phyloP scores from a whole-genome alignment of 2,113 vertebrate genomes.

The Athene noctua region DNA sequence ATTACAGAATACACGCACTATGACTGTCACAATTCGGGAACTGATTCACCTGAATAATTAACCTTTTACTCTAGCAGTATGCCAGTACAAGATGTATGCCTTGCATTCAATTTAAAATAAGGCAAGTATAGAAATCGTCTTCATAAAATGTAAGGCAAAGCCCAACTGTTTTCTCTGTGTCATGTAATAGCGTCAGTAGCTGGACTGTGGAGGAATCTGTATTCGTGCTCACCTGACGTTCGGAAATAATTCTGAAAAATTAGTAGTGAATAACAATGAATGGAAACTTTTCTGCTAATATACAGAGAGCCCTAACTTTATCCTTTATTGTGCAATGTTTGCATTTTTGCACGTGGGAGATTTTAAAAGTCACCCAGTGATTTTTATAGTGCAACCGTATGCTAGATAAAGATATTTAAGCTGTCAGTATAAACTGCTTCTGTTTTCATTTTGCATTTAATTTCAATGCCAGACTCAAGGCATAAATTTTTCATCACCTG shows the following conservation, averaged over 20 bases:
- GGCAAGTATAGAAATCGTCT: conserved; percentile 30
- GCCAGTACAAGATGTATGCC: conserved; percentile 26
- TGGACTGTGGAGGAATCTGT: conserved; percentile 16
- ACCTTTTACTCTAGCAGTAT: conserved; percentile 49
- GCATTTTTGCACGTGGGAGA: conserved; percentile 75
- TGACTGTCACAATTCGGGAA: conserved; percentile 49
- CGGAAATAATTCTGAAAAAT: conserved; percentile 38
- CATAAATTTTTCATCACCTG: conserved; percentile 99
- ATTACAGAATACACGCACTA: not conserved
- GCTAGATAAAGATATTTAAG: conserved; percentile 99
- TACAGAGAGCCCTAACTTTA: conserved; percentile 68
- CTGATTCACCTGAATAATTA: conserved; percentile 70
- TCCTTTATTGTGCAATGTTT: conserved; percentile 77
- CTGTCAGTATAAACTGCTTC: conserved; percentile 99
- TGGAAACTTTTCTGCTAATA: conserved; percentile 68
- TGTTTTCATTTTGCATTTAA: conserved; percentile 99
- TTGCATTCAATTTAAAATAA: conserved; percentile 44
- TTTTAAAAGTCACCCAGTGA: conserved; percentile 86
- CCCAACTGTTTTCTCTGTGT: conserved; percentile 48
- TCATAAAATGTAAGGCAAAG: conserved; percentile 55
- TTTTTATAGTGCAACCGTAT: conserved; percentile 93
- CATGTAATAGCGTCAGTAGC: conserved; percentile 5
- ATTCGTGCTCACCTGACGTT: not conserved
- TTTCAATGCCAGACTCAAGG: conserved; percentile 99
- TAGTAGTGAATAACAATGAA: conserved; percentile 55